Evolutionary conservation across 92 coral and sea anemone genomes (phyloP).

Genomic region (Pocillopora grandis): DNA sequence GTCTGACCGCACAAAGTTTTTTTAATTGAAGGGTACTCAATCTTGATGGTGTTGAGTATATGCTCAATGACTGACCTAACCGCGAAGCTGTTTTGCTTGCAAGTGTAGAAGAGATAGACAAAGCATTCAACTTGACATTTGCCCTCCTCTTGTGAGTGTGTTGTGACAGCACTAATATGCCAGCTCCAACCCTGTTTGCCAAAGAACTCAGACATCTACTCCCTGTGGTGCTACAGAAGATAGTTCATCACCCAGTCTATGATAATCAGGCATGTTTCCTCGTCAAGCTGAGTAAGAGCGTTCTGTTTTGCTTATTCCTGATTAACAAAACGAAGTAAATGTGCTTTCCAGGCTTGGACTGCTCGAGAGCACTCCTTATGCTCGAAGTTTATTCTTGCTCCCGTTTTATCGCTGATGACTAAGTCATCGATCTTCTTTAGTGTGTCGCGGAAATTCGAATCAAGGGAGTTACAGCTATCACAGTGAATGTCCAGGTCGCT

Average conservation of each 20-base stretch:
- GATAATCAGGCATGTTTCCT: constrained; percentile 25
- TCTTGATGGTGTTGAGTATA: constrained; percentile 34
- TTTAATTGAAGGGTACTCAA: constrained; percentile 42
- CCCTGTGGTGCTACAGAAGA: constrained; percentile 44
- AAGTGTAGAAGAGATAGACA: constrained; percentile 54
- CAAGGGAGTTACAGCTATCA: constrained; percentile 40
- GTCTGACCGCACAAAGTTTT: constrained; percentile 55
- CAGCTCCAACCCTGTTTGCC: constrained; percentile 66
- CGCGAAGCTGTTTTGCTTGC: constrained; percentile 59
- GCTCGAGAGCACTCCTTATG: constrained; percentile 19
- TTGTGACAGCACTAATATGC: constrained; percentile 54
- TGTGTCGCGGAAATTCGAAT: constrained; percentile 6
- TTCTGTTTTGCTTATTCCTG: constrained; percentile 49
- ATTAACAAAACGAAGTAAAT: constrained; percentile 16
- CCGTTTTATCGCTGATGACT: constrained; percentile 18
- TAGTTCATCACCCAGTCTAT: constrained; percentile 54
- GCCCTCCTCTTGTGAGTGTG: constrained; percentile 7
- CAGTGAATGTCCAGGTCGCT: constrained; percentile 43
- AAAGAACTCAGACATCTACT: constrained; percentile 60
- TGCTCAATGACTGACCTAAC: constrained; percentile 52
- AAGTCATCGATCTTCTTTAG: neutral
- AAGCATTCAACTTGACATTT: constrained; percentile 65
- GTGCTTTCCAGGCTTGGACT: constrained; percentile 36
- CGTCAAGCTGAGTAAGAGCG: constrained; percentile 38
- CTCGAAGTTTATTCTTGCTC: constrained; percentile 27